Conservation (phyloP, 1,140 invertebrate species). For the Palaemon carinicauda region DNA sequence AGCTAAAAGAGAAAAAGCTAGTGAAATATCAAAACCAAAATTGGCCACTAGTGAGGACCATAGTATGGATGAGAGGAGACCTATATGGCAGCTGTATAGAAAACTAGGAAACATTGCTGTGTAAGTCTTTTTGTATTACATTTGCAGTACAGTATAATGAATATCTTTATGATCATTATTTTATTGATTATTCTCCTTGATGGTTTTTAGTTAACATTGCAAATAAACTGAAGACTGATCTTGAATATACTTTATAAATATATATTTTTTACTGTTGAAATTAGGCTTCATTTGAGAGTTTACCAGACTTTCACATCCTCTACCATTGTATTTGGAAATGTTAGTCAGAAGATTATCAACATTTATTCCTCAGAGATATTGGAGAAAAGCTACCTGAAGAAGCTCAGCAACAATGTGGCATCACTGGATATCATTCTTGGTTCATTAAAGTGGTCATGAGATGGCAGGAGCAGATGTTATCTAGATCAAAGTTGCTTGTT, state of each 20-base stretch:
- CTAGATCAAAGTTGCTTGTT: not conserved
- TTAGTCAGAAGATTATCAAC: too few relatives aligned
- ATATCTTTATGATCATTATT: too few relatives aligned
- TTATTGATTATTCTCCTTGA: too few relatives aligned
- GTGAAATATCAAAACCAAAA: not conserved
- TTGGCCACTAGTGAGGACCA: not conserved
- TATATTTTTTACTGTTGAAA: not conserved
- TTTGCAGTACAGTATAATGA: not conserved
- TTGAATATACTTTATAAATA: too few relatives aligned
- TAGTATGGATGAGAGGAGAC: not conserved
- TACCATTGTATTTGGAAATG: too few relatives aligned
- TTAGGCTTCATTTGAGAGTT: not conserved
- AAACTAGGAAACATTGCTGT: conserved; percentile 1
- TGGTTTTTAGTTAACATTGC: too few relatives aligned
- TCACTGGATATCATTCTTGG: conserved; percentile 28
- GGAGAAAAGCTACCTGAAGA: conserved; percentile 34
- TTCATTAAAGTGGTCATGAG: conserved; percentile 25
- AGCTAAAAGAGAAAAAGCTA: not conserved
- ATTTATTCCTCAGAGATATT: not conserved
- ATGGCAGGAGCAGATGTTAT: conserved; percentile 18
- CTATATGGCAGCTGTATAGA: conserved; percentile 36
- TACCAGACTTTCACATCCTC: too few relatives aligned
- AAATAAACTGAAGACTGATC: too few relatives aligned
- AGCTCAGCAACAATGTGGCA: conserved; percentile 16
- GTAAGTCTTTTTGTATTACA: not conserved